phyloP scores from a whole-genome alignment of 1,140 invertebrate genomes.

The Bombus pascuorum region DNA sequence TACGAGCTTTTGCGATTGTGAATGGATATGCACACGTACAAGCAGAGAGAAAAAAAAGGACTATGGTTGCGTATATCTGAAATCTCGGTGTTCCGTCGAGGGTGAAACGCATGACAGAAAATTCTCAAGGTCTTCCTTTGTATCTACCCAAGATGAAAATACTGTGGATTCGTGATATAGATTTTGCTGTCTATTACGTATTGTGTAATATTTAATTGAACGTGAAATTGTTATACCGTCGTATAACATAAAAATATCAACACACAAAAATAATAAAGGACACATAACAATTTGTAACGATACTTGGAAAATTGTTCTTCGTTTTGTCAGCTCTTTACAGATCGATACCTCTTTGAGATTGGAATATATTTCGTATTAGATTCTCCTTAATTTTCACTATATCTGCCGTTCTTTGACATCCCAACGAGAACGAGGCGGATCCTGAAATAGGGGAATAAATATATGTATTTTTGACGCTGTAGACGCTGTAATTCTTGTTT shows the following conservation, averaged over 20 bases:
- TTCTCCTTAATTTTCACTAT: not conserved
- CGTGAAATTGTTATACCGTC: not conserved
- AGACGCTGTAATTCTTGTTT: not conserved
- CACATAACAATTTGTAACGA: not conserved
- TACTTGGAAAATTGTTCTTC: not conserved
- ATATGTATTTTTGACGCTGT: not conserved
- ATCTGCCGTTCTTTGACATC: no score
- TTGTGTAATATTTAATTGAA: not conserved
- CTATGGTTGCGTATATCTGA: conserved; percentile 27
- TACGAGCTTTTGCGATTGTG: not conserved
- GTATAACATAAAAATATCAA: not conserved
- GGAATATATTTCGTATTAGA: not conserved
- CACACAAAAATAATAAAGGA: not conserved
- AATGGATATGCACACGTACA: not conserved
- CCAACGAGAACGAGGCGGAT: no score
- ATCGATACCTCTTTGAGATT: not conserved
- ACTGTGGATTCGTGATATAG: not conserved
- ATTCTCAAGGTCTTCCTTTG: conserved; percentile 53
- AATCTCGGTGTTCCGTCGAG: conserved; percentile 52
- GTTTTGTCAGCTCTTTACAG: not conserved
- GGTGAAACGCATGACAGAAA: conserved; percentile 61
- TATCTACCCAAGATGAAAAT: not conserved
- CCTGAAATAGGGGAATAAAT: no score
- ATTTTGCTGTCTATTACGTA: not conserved
- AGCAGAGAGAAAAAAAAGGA: not conserved